Evolutionary conservation across 2,113 vertebrate species (phyloP).

Genomic region (Campylomormyrus tamandua): DNA sequence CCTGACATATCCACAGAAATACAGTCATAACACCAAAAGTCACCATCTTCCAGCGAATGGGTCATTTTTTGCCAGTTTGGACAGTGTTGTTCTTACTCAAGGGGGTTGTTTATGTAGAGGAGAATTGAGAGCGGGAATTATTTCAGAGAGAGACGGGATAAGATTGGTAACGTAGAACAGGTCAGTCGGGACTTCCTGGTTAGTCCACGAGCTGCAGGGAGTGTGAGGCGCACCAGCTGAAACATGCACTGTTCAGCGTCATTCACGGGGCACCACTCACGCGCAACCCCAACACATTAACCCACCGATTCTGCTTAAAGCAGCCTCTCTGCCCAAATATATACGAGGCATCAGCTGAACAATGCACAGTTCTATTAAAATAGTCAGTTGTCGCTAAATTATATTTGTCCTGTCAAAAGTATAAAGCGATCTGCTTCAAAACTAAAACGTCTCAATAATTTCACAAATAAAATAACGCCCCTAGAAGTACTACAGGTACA

Average conservation of each 20-base stretch:
- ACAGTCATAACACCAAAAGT: neutral
- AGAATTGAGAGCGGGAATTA: neutral
- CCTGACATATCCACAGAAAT: neutral
- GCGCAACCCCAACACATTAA: neutral
- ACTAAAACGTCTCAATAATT: neutral
- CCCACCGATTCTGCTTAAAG: neutral
- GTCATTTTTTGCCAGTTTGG: neutral
- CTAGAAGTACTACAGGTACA: neutral
- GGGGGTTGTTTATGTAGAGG: no score
- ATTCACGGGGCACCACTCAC: neutral
- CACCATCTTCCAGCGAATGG: neutral
- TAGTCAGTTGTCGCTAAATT: neutral
- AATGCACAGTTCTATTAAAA: neutral
- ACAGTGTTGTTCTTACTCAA: neutral
- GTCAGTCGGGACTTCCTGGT: neutral
- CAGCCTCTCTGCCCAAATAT: neutral
- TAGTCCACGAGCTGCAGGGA: neutral
- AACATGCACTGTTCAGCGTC: neutral
- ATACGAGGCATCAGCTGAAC: neutral
- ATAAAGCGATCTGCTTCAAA: neutral
- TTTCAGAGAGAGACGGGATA: neutral
- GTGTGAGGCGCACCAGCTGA: neutral
- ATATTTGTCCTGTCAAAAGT: neutral
- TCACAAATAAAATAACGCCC: neutral
- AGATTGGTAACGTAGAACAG: neutral